A percentile compares a stretch with the other conserved stretches of the same genome.
phyloP scores from a whole-genome alignment of 35 echinoderm and acorn worm species.

The Eucidaris tribuloides region DNA sequence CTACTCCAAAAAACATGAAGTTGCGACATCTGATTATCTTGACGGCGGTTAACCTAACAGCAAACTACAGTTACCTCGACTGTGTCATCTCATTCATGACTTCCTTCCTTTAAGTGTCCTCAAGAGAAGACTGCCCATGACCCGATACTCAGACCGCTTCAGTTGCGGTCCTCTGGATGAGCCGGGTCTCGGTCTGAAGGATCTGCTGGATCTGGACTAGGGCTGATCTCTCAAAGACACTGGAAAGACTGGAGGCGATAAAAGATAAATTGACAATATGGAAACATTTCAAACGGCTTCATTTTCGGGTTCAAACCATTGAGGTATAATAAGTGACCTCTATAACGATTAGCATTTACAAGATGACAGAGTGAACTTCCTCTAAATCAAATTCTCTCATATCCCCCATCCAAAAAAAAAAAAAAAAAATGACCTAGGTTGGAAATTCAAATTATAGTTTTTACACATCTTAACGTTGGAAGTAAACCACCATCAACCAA shows the following conservation, averaged over 20 bases:
- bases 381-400: neutral
- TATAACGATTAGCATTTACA: neutral
- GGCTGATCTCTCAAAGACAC: slow-evolving; percentile 84
- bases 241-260: slow-evolving; percentile 58
- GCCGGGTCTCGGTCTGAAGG: slow-evolving; percentile 59
- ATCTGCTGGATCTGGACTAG: slow-evolving; percentile 82
- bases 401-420: no score
- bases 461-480: no score
- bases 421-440: no score
- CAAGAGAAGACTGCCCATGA: slow-evolving; percentile 51
- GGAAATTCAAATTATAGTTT: no score
- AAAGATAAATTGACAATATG: neutral
- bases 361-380: neutral
- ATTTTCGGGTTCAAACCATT: neutral
- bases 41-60: no score
- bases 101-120: slow-evolving; percentile 12
- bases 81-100: slow-evolving; percentile 22
- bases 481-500: no score
- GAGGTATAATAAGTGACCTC: no score
- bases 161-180: slow-evolving; percentile 80
- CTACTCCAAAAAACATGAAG: no score
- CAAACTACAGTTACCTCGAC: no score
- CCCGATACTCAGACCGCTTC: slow-evolving; percentile 63
- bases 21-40: no score
- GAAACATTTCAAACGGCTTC: neutral